Base-by-base conservation (phyloP, 2,113 vertebrate species). In the Montifringilla adamsi region DNA sequence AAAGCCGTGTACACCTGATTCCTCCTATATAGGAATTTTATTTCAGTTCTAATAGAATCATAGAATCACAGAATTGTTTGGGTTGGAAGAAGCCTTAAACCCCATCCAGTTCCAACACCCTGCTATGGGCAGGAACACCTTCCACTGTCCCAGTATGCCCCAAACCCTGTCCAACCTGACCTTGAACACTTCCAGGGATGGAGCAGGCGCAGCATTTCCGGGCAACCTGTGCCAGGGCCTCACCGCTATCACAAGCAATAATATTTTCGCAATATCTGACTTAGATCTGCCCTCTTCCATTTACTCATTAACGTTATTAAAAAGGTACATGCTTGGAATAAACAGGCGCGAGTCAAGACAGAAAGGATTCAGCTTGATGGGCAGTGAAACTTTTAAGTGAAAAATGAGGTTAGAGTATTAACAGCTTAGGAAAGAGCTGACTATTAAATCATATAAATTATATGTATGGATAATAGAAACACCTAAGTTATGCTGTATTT, bases 161-260 rank as follows among this genome's bases (percentile, higher is more conserved):
- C 43, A 58, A 56, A 14, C 11, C 6, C 49, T 0, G 0, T 43
- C 35, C 16, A n/a, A 7, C 8, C 22, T 50, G 59, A 27, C 52
- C 31, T 50, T 49, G 59, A 41, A 58, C 35, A 43, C 31, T 64
- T 37, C 50, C 59, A 81, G 43, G 35, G 15, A 37, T 44, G 59
- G 43, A 35, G 31, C 26, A 80, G 43, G 35, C 43, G 50, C 50
- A 73, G 50, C 31, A 73, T 37, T 22, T 43, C 26, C 2, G 1
- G 14, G 31, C 49, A 64, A 3, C 17, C 17, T 44, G 31, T 28
- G 21, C 50, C 18, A 35, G 27, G 50, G 18, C 26, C 37, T 73
- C 37, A 43, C 26, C 22, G 44, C 10, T 16, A 28, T 37, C 59
- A 50, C 26, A 27, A 26, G 35, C 21, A 58, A 50, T 18, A 56